Conservation (phyloP, 2,113 vertebrate species). For the Epinephelus moara region DNA sequence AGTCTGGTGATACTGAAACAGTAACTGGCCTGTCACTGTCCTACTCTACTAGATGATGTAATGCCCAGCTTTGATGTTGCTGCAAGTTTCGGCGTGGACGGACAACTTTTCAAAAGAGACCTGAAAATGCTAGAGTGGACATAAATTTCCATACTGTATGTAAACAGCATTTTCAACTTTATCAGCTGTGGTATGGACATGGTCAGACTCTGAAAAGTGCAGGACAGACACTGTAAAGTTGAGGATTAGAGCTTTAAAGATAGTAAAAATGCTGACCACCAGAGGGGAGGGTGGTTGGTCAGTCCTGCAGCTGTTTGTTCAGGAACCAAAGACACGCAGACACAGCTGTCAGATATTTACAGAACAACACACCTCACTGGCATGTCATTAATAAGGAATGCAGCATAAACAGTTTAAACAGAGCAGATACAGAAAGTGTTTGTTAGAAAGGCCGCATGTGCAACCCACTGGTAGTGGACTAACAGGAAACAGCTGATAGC, state of each 20-base stretch:
- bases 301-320: slow-evolving; percentile 66
- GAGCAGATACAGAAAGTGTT: not conserved
- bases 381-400: slow-evolving; percentile 61
- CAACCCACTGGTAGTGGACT: too few species aligned
- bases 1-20: not conserved
- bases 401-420: slow-evolving; percentile 38
- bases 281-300: slow-evolving; percentile 33
- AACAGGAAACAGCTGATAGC: too few species aligned
- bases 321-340: slow-evolving; percentile 41
- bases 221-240: slow-evolving; percentile 49
- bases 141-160: slow-evolving; percentile 47
- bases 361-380: slow-evolving; percentile 46
- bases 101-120: slow-evolving; percentile 45
- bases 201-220: slow-evolving; percentile 50
- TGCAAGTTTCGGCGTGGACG: slow-evolving; percentile 34
- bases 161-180: slow-evolving; percentile 48
- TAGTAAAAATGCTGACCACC: slow-evolving; percentile 70
- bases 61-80: slow-evolving; percentile 26
- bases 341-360: slow-evolving; percentile 68
- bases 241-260: slow-evolving; percentile 71
- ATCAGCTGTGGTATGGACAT: slow-evolving; percentile 48
- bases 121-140: slow-evolving; percentile 58
- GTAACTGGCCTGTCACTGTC: not conserved
- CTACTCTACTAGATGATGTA: slow-evolving; percentile 16
- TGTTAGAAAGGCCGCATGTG: not conserved